phyloP scores from a whole-genome alignment of 2,797 vertebrate genomes.

The Paramormyrops hopkinsi region DNA sequence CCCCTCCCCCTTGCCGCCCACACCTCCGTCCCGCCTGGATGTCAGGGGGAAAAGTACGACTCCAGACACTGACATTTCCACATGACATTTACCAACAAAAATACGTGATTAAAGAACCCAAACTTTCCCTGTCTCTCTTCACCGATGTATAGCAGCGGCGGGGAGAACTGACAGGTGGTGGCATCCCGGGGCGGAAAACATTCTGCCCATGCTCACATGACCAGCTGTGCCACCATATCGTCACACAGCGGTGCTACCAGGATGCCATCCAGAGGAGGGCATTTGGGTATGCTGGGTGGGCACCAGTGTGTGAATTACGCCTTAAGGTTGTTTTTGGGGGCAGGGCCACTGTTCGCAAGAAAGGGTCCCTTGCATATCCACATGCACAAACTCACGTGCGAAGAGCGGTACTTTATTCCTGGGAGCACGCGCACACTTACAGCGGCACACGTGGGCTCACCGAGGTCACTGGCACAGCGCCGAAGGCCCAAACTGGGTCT shows the following conservation, averaged over 20 bases:
- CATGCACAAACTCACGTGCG: neutral
- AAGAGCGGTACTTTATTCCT: neutral
- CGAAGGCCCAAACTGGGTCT: neutral
- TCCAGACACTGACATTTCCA: slow-evolving; percentile 5
- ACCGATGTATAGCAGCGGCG: neutral
- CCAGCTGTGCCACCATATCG: neutral
- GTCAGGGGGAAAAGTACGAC: neutral
- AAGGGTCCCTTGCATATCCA: neutral
- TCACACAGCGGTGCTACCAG: neutral
- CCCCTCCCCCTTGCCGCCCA: neutral
- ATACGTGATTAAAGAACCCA: slow-evolving; percentile 9
- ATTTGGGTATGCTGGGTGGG: neutral
- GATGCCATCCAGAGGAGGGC: neutral
- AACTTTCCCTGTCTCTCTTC: neutral
- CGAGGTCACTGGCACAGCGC: neutral
- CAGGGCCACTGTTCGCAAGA: neutral
- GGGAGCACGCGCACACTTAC: neutral
- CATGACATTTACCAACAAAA: slow-evolving; percentile 19
- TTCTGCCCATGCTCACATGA: neutral
- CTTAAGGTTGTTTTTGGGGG: neutral
- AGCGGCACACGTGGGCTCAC: neutral
- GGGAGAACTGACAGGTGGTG: neutral
- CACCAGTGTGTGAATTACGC: neutral
- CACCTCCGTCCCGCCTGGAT: neutral
- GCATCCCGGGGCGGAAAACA: neutral